Conservation (phyloP, 2,113 vertebrate genomes). For the Zapus hudsonius region DNA sequence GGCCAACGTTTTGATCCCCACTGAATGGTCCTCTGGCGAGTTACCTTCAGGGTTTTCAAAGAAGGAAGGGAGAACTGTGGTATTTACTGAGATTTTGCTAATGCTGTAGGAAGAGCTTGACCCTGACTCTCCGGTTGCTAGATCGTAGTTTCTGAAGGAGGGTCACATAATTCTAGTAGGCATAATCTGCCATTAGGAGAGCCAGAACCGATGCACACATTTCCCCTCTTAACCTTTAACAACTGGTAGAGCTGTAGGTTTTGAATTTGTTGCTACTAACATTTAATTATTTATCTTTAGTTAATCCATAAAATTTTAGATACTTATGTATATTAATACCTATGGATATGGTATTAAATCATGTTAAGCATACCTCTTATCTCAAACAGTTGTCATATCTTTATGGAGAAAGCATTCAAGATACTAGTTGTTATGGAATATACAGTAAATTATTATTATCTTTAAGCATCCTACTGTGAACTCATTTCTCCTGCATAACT, state of each 20-base stretch:
- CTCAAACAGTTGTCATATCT: not conserved
- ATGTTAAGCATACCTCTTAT: not conserved
- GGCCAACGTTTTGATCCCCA: not conserved
- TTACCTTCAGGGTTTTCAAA: not conserved
- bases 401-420: not conserved
- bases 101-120: not conserved
- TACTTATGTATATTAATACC: not conserved
- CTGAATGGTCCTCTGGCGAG: not conserved
- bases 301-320: not conserved
- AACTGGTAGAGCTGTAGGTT: not conserved
- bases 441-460: not conserved
- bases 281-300: not conserved
- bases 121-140: not conserved
- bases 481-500: not conserved
- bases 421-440: not conserved
- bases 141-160: not conserved
- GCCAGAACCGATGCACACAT: not conserved
- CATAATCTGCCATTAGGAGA: not conserved
- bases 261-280: too few relatives aligned
- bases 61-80: not conserved
- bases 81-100: not conserved
- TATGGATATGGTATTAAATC: not conserved
- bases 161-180: not conserved
- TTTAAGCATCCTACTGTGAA: not conserved
- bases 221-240: not conserved